Percentiles rank a stretch among this genome's conserved stretches.
phyloP scores from a whole-genome alignment of 2,888 invertebrate genomes.

The Prosopocoilus inquinatus region DNA sequence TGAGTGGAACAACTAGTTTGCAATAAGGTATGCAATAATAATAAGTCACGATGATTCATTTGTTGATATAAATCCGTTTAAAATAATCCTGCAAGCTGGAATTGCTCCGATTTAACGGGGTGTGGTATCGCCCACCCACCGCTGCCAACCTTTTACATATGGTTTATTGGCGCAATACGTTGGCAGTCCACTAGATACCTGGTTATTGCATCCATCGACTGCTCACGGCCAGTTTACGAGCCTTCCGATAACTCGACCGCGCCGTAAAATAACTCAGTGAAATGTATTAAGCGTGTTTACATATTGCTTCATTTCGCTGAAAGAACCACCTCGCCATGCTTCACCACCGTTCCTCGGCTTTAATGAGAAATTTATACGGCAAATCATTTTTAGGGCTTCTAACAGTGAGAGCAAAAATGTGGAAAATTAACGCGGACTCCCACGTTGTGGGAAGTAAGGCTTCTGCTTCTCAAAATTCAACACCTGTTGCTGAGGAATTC shows the following conservation, averaged over 20 bases:
- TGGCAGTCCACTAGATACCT: conserved; percentile 7
- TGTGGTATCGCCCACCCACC: conserved; percentile 32
- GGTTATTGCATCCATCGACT: conserved; percentile 7
- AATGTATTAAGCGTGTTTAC: conserved; percentile 7
- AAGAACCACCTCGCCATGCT: background rate
- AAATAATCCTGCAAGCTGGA: background rate
- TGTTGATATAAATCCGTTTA: too few relatives aligned
- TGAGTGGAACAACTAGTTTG: too few relatives aligned
- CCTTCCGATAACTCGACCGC: conserved; percentile 4
- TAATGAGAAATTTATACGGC: too few relatives aligned
- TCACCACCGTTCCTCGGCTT: background rate
- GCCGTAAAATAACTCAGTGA: conserved; percentile 5
- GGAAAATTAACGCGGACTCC: background rate
- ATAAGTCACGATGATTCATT: too few relatives aligned
- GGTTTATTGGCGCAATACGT: conserved; percentile 30
- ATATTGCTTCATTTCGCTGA: conserved; percentile 7
- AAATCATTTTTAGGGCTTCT: background rate
- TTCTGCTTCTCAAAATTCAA: background rate
- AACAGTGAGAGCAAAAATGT: background rate
- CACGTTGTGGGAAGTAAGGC: conserved; percentile 1
- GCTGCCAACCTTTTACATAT: conserved; percentile 25
- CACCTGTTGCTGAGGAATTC: too few relatives aligned
- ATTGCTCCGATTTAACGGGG: conserved; percentile 14
- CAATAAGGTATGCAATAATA: too few relatives aligned
- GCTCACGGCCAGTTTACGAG: conserved; percentile 4